Evolutionary conservation across 2,113 vertebrate genomes (phyloP).

Genomic region (Antigone vipio): DNA sequence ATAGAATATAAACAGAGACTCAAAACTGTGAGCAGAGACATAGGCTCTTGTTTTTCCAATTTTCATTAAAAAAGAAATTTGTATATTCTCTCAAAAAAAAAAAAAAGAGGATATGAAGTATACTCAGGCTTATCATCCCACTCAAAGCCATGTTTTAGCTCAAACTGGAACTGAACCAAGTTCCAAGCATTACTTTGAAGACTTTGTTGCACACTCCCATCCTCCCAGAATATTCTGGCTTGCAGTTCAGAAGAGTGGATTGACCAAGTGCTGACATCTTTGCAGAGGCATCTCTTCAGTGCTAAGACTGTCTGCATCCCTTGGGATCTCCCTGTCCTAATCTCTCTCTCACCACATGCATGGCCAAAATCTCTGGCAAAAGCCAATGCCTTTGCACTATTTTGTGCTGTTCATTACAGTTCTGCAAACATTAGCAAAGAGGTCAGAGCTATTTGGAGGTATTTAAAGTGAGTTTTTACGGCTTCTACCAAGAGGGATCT

Average conservation of each 20-base stretch:
- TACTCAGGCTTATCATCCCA: neutral
- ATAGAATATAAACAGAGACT: neutral
- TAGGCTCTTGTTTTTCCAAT: neutral
- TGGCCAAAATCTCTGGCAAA: neutral
- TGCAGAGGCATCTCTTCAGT: neutral
- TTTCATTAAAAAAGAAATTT: neutral
- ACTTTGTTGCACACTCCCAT: neutral
- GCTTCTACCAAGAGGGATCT: neutral
- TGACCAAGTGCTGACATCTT: neutral
- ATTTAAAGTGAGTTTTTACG: neutral
- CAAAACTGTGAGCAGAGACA: neutral
- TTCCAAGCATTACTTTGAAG: neutral
- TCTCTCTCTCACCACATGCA: neutral
- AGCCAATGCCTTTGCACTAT: neutral
- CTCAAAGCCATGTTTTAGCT: neutral
- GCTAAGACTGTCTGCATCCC: neutral
- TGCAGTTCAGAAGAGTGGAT: neutral
- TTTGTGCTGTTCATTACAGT: neutral
- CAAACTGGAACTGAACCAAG: neutral
- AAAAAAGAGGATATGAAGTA: neutral
- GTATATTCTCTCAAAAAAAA: neutral
- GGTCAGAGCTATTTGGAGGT: neutral
- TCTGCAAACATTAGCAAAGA: neutral
- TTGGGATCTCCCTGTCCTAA: neutral
- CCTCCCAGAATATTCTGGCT: neutral